A percentile compares a stretch with the other conserved stretches of the same genome.
Evolutionary conservation across 2,888 invertebrate species (phyloP).

Genomic region (Brachyptera putata): DNA sequence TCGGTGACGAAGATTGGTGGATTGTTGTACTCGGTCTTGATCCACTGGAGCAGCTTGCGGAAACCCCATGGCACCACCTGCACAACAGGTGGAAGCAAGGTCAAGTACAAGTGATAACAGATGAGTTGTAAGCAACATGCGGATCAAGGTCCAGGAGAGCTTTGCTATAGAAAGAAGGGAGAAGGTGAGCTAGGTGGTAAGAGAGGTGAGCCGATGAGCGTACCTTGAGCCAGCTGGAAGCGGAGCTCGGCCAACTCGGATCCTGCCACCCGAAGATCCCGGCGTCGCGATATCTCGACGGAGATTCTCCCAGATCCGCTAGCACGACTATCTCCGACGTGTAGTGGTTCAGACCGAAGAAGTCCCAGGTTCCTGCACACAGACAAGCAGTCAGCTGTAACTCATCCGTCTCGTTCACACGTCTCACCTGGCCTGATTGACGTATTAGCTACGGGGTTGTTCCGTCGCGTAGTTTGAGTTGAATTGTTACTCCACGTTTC

Average conservation of each 20-base stretch:
- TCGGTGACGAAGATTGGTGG: conserved; percentile 24
- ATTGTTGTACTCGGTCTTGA: conserved; percentile 23
- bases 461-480: too few relatives aligned
- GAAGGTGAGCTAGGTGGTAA: conserved; percentile 49
- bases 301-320: conserved; percentile 36
- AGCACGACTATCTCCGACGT: conserved; percentile 50
- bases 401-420: too few relatives aligned
- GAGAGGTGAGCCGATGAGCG: too few relatives aligned
- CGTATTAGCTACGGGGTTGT: too few relatives aligned
- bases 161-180: conserved; percentile 50
- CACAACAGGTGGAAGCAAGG: not conserved
- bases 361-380: conserved; percentile 60
- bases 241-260: conserved; percentile 50
- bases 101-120: too few relatives aligned
- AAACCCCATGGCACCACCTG: conserved; percentile 40
- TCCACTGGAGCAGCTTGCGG: conserved; percentile 26
- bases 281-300: conserved; percentile 47
- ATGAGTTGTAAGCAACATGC: not conserved
- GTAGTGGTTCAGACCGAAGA: conserved; percentile 72
- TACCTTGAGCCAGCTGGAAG: conserved; percentile 52
- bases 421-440: too few relatives aligned
- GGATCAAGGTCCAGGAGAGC: too few relatives aligned
- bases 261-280: conserved; percentile 45
- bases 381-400: too few relatives aligned
- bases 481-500: too few relatives aligned